Base-by-base conservation (phyloP, 2,888 invertebrate species). In the Bursaphelenchus okinawaensis region DNA sequence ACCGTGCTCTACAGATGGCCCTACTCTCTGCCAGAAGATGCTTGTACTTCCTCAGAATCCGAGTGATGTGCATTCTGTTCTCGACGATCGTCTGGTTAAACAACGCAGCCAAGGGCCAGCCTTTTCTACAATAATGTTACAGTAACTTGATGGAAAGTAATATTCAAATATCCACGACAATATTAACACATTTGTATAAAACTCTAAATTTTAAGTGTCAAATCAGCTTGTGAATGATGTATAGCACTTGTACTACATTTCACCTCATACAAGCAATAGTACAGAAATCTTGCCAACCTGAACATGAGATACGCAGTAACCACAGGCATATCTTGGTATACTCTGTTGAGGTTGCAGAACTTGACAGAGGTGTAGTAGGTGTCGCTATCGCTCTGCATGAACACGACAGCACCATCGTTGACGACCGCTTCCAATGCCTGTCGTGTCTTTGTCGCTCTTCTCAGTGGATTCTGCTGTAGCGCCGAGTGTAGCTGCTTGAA, bases 251-350 rank as follows among this genome's bases (percentile, higher is more conserved):
- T n/a, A n/a, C n/a, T n/a, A n/a, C n/a, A n/a, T n/a, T n/a, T n/a
- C n/a, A n/a, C n/a, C n/a, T n/a, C n/a, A n/a, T n/a, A n/a, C n/a
- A n/a, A n/a, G n/a, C n/a, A n/a, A n/a, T n/a, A n/a, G n/a, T n/a
- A n/a, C n/a, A n/a, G n/a, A n/a, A n/a, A n/a, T n/a, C n/a, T n/a
- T 1, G n/a, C 40, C 2, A 16, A 40, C 40, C 40, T 40, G 6
- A 40, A 40, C 40, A 28, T 27, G 9, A 59, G 51, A 51, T 59
- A 20, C 9, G 60, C 54, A n/a, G 19, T 52, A 12, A 51, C 52
- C 20, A 59, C n/a, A 16, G 60, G 60, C 60, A 59, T 59, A 54
- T 59, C 60, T n/a, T 31, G 19, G 22, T 59, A 23, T 9, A 59
- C 50, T 19, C 51, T 16, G 20, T 40, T 50, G 55, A 59, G 19